Percentiles rank a stretch among this genome's conserved stretches.
phyloP scores from a whole-genome alignment of 2,888 invertebrate genomes.

The Strigamia crassipes region DNA sequence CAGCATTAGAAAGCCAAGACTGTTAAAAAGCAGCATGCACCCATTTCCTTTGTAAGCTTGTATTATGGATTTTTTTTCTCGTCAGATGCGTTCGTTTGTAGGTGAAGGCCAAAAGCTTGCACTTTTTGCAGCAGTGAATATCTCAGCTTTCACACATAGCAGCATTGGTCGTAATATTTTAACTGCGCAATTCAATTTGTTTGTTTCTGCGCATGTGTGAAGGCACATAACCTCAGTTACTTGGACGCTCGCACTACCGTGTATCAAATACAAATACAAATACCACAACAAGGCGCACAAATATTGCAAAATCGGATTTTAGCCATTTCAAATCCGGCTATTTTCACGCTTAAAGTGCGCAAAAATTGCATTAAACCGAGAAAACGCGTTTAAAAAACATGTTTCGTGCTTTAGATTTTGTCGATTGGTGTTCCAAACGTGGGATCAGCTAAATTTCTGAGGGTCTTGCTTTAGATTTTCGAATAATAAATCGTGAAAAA shows the following conservation, averaged over 20 bases:
- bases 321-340: too few relatives aligned
- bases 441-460: too few relatives aligned
- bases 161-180: not conserved
- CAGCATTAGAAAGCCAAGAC: not conserved
- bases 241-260: not conserved
- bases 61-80: not conserved
- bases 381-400: too few relatives aligned
- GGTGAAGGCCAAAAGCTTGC: constrained; percentile 14
- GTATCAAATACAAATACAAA: not conserved
- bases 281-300: not conserved
- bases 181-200: not conserved
- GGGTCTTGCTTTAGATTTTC: too few relatives aligned
- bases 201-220: not conserved
- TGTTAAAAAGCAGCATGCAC: not conserved
- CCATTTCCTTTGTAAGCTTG: constrained; percentile 2
- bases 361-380: too few relatives aligned
- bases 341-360: too few relatives aligned
- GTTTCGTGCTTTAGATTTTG: too few relatives aligned
- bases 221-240: not conserved
- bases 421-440: too few relatives aligned
- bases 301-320: too few relatives aligned
- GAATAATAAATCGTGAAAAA: too few relatives aligned
- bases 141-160: not conserved
- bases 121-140: not conserved
- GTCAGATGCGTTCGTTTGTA: not conserved